Percentiles rank a stretch among this genome's conserved stretches.
These are phyloP conservation scores for Tragelaphus strepsiceros DNA, from an alignment of 2,113 vertebrate genomes.

Conservation along the genomic window DNA sequence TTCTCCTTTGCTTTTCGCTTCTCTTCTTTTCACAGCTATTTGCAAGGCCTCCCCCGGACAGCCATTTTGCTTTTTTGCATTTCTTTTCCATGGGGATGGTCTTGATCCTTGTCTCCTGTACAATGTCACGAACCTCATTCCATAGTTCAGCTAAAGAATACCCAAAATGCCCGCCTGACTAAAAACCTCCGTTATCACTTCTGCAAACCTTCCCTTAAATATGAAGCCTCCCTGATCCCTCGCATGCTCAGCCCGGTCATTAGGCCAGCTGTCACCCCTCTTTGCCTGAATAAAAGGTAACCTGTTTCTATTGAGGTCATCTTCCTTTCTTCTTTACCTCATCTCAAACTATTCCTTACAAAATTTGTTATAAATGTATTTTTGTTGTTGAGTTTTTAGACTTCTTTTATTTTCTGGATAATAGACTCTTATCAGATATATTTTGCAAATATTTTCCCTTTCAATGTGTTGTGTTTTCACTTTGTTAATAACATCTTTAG, in stretches of 20 bases:
- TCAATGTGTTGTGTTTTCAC: background rate
- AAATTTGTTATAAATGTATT: background rate
- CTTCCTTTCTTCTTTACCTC: background rate
- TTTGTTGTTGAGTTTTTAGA: background rate
- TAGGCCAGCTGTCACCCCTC: background rate
- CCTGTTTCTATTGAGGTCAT: background rate
- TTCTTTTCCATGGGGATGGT: no score
- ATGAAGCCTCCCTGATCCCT: background rate
- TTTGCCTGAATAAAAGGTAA: background rate
- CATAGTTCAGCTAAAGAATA: no score
- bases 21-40: no score
- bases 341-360: background rate
- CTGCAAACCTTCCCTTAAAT: background rate
- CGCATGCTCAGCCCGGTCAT: accelerated
- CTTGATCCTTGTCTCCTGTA: no score
- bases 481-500: background rate
- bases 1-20: no score
- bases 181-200: background rate
- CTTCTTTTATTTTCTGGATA: background rate
- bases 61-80: no score
- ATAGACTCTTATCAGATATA: background rate
- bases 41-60: no score
- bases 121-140: no score
- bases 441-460: background rate
- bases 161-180: background rate